phyloP scores from a whole-genome alignment of 2,888 invertebrate species.

The Melieria omissa region DNA sequence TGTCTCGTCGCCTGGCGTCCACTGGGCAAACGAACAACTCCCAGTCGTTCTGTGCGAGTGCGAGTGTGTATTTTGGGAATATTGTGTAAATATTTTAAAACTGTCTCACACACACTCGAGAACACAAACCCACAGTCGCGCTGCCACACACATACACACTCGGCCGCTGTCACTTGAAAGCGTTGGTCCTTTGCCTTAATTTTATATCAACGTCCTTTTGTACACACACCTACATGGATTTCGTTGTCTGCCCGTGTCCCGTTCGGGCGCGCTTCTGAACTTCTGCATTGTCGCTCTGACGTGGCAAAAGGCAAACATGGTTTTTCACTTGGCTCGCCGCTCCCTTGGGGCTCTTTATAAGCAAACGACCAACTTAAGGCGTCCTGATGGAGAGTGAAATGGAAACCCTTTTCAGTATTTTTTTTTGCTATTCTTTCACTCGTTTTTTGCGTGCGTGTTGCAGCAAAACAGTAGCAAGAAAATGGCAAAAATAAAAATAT shows the following conservation, averaged over 20 bases:
- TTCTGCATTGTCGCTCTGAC: too few species aligned
- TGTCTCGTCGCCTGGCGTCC: not conserved
- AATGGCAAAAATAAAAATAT: too few species aligned
- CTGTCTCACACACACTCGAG: conserved; percentile 15
- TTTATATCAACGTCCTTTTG: not conserved
- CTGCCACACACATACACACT: conserved; percentile 2
- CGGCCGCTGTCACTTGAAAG: not conserved
- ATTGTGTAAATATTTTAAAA: conserved; percentile 41
- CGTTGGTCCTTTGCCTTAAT: not conserved
- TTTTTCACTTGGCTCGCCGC: conserved; percentile 8
- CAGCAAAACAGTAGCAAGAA: too few species aligned
- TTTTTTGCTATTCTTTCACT: too few species aligned
- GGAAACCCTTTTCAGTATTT: conserved; percentile 22
- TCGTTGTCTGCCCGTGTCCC: not conserved
- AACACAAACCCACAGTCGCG: not conserved
- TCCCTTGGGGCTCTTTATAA: conserved; percentile 42
- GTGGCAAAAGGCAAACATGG: not conserved
- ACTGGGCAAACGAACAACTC: not conserved
- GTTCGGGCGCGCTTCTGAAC: too few species aligned
- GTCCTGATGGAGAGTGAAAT: conserved; percentile 45
- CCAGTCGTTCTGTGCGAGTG: conserved; percentile 1
- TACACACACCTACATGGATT: not conserved
- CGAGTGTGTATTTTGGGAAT: conserved; percentile 29
- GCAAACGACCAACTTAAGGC: conserved; percentile 45
- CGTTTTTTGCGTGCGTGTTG: too few species aligned